Evolutionary conservation across 1,140 invertebrate species (phyloP).

Genomic region (Neodiprion pinetum): DNA sequence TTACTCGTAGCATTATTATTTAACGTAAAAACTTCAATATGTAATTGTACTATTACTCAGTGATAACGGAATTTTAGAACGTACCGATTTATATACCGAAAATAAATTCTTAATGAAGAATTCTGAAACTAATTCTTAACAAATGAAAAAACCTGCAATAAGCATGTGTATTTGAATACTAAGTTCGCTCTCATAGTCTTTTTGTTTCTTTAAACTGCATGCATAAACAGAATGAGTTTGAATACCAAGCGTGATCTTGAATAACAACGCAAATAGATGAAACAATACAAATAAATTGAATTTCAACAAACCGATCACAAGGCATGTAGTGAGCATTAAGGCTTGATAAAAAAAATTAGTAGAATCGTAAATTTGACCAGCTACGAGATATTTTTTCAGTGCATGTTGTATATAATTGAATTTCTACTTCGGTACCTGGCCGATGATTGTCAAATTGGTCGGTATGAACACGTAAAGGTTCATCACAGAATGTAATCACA

Average conservation of each 20-base stretch:
- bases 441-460: too few species aligned
- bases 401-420: too few species aligned
- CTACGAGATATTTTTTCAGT: too few species aligned
- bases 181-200: conserved; percentile 36
- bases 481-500: too few species aligned
- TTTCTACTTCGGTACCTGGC: too few species aligned
- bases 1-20: conserved; percentile 50
- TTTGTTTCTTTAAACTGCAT: conserved; percentile 34
- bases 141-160: conserved; percentile 38
- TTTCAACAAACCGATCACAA: conserved; percentile 21
- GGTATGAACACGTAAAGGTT: too few species aligned
- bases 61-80: conserved; percentile 33
- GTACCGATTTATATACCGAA: conserved; percentile 36
- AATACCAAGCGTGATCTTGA: too few species aligned
- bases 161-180: conserved; percentile 50
- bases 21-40: conserved; percentile 53
- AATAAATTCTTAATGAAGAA: conserved; percentile 31
- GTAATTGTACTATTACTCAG: conserved; percentile 49
- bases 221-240: conserved; percentile 26
- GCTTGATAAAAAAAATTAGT: conserved; percentile 13
- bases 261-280: too few species aligned
- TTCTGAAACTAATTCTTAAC: conserved; percentile 1
- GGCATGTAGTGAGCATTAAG: conserved; percentile 26
- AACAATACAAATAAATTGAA: background rate
- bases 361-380: too few species aligned